Evolutionary conservation across 2,113 vertebrate genomes (phyloP).

Genomic region (Lophochroa leadbeateri): DNA sequence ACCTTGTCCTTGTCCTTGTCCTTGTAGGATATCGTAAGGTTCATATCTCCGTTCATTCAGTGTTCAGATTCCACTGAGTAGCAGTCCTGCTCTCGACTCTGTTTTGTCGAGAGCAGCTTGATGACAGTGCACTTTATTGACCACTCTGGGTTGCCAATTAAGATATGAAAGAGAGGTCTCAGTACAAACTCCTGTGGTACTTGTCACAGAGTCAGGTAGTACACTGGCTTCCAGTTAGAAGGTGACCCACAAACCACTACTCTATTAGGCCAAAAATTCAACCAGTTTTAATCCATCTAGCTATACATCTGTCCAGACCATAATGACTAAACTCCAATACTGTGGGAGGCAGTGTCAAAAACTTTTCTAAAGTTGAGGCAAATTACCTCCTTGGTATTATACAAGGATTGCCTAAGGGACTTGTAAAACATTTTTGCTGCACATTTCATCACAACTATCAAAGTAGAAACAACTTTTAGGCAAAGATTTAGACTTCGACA

Average conservation of each 20-base stretch:
- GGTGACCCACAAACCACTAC: neutral
- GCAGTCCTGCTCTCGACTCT: neutral
- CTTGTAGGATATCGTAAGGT: neutral
- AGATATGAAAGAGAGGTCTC: neutral
- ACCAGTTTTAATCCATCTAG: neutral
- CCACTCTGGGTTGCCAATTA: neutral
- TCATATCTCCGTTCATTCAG: neutral
- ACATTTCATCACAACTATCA: neutral
- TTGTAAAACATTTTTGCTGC: neutral
- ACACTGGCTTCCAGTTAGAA: neutral
- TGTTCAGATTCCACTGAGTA: neutral
- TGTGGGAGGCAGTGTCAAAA: neutral
- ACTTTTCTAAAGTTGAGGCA: neutral
- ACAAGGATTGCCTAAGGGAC: neutral
- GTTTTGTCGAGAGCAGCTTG: neutral
- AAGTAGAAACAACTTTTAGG: neutral
- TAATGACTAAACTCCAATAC: neutral
- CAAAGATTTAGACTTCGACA: neutral
- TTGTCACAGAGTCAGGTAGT: no score
- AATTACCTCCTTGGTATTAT: neutral
- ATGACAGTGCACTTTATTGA: neutral
- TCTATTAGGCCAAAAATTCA: neutral
- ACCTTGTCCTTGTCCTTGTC: neutral
- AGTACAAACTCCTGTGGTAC: neutral
- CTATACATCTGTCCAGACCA: neutral